Evolutionary conservation across 2,888 invertebrate genomes (phyloP), one percentile per base, ranked within the genome.

Genomic region (Pristionchus japonicus): DNA sequence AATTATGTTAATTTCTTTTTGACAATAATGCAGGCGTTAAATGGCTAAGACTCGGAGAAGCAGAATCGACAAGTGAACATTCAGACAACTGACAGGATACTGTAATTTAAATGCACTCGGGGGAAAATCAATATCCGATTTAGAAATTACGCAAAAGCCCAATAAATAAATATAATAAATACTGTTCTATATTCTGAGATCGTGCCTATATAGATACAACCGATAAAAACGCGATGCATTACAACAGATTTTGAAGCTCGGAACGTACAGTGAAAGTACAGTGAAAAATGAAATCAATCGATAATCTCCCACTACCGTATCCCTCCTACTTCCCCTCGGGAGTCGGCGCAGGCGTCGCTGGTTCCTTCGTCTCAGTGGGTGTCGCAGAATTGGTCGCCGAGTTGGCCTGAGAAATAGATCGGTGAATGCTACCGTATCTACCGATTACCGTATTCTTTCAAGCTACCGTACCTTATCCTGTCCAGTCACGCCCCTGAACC

Each of bases 401-500:
- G n/a, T 43, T 85, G n/a, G 85, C 64, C 85, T 85, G 85, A 61
- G n/a, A 2, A 40, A 52, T 1, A 2, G 34, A 83, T 49, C 82
- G 52, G 34, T 49, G 27, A 20, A 27, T 34, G 70, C 6, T 57
- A 57, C 57, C 57, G 57, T 52, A 7, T n/a, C 80, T 80, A 47
- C 47, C 23, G 23, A 13, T 9, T 70, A 23, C 70, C 20, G 20
- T 74, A 15, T 4, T 20, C 57, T 23, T n/a, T n/a, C 6, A 57
- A 57, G 20, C 57, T n/a, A 57, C 57, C 57, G 57, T 57, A 77
- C 43, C 43, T 13, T 77, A 86, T n/a, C 86, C 70, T 86, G 86
- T 31, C 70, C 67, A 6, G 86, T 86, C 1, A 74, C 87, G 40
- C 89, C 86, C 43, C 89, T 89, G 90, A 93, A 90, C 93, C 93